These are phyloP conservation scores for Caenorhabditis sinica DNA, from an alignment of 2,888 invertebrate genomes.

Conservation along the genomic window DNA sequence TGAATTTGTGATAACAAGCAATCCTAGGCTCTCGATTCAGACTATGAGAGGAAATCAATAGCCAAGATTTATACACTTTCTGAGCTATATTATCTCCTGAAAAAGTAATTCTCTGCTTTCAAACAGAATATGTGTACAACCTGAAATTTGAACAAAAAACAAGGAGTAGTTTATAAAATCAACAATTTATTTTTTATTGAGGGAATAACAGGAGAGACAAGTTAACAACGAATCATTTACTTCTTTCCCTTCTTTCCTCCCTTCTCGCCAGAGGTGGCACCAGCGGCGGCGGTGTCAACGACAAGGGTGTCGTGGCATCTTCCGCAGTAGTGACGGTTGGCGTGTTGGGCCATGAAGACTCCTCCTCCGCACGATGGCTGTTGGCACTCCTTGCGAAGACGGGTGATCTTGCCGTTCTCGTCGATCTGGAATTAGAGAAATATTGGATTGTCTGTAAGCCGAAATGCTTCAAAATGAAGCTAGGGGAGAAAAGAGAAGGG, in stretches of 20 bases:
- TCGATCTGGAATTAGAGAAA: constrained; percentile 89
- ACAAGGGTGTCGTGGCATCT: constrained; percentile 98
- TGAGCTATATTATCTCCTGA: not conserved
- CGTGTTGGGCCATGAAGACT: constrained; percentile 99
- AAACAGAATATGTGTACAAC: constrained; percentile 34
- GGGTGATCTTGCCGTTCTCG: constrained; percentile 98
- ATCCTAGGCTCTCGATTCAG: not conserved
- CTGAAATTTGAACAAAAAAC: not conserved
- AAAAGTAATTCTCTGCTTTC: constrained; percentile 29
- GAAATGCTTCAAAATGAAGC: not conserved
- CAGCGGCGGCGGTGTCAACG: constrained; percentile 91
- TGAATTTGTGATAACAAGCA: no score
- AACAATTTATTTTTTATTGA: constrained; percentile 62
- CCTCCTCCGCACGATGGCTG: constrained; percentile 98
- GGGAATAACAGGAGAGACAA: constrained; percentile 42
- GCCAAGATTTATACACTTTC: not conserved
- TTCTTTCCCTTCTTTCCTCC: constrained; percentile 79
- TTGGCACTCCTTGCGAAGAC: constrained; percentile 96
- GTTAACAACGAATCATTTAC: constrained; percentile 70
- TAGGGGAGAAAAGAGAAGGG: not conserved
- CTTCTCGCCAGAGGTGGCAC: constrained; percentile 60
- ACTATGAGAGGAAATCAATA: not conserved
- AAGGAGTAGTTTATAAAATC: constrained; percentile 41
- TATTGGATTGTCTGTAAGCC: not conserved
- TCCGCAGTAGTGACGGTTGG: constrained; percentile 96